phyloP scores from a whole-genome alignment of 2,797 vertebrate genomes.

The Thunnus albacares region DNA sequence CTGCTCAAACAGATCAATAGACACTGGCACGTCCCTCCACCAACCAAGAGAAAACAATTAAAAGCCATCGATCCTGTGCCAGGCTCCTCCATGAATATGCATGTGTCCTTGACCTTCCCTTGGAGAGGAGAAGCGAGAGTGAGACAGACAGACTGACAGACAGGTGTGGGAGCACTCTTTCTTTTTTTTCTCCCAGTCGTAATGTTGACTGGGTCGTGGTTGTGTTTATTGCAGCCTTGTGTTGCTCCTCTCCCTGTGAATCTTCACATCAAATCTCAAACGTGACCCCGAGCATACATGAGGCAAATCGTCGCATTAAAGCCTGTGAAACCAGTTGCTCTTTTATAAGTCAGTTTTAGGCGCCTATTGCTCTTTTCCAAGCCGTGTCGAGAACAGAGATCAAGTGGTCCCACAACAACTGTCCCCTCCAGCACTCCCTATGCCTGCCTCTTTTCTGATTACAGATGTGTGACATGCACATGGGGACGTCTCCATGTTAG shows the following conservation, averaged over 20 bases:
- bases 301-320: conserved; percentile 60
- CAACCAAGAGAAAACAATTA: conserved; percentile 99
- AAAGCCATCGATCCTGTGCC: conserved; percentile 95
- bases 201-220: conserved; percentile 18
- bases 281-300: conserved; percentile 24
- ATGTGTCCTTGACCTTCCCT: conserved; percentile 97
- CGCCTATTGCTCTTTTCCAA: conserved; percentile 76
- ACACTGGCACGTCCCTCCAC: conserved; percentile 94
- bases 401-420: conserved; percentile 67
- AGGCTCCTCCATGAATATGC: conserved; percentile 95
- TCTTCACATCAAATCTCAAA: conserved; percentile 49
- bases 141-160: conserved; percentile 64
- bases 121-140: conserved; percentile 56
- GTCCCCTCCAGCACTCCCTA: conserved; percentile 73
- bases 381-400: conserved; percentile 57
- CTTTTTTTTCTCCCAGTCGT: conserved; percentile 20
- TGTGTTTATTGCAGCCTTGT: background rate
- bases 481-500: conserved; percentile 79
- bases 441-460: conserved; percentile 81
- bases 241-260: conserved; percentile 12
- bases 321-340: conserved; percentile 75
- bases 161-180: conserved; percentile 53
- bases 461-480: conserved; percentile 83
- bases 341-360: conserved; percentile 68
- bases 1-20: conserved; percentile 94